These are phyloP conservation scores for Cyphomyrus discorhynchus DNA, from an alignment of 2,113 vertebrate genomes.

Conservation along the genomic window DNA sequence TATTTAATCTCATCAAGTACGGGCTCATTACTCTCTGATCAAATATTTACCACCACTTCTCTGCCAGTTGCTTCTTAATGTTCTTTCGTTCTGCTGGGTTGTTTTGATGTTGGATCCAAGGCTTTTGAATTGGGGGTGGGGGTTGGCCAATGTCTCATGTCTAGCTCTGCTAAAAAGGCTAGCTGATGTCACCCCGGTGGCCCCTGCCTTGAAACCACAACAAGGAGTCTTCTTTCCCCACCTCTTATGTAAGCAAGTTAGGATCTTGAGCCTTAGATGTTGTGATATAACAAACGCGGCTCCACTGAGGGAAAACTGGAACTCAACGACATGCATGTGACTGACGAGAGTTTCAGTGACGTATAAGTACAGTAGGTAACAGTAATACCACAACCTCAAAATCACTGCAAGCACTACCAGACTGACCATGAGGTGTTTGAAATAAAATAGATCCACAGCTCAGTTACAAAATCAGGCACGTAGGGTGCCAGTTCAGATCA, in stretches of 20 bases:
- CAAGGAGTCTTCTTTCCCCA: neutral
- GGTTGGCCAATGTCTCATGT: neutral
- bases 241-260: neutral
- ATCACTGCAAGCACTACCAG: neutral
- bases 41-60: conserved; percentile 17
- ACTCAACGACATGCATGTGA: neutral
- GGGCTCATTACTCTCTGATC: conserved; percentile 25
- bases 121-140: neutral
- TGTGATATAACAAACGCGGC: neutral
- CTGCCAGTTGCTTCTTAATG: conserved; percentile 27
- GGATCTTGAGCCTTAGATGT: neutral
- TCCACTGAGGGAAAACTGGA: neutral
- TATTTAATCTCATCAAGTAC: conserved; percentile 40
- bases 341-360: neutral
- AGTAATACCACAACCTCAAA: neutral
- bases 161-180: conserved; percentile 11
- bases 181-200: neutral
- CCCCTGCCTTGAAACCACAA: neutral
- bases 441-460: neutral
- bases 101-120: conserved; percentile 32
- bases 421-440: neutral
- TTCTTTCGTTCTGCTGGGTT: conserved; percentile 21
- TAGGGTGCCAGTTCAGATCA: neutral
- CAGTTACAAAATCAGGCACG: neutral
- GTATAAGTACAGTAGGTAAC: neutral